Conservation (phyloP, 2,888 invertebrate genomes). For the Piscicola geometra region DNA sequence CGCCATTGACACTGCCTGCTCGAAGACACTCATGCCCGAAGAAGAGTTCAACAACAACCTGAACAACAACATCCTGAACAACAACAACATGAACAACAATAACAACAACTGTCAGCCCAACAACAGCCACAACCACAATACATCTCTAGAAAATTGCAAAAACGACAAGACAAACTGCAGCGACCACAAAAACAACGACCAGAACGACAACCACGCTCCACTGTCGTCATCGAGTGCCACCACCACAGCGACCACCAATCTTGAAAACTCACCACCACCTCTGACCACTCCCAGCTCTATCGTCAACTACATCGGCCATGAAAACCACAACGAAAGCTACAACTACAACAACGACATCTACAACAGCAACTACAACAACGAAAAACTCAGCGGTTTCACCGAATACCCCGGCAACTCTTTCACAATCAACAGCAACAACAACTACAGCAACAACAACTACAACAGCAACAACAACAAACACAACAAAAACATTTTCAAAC, state of each 20-base stretch:
- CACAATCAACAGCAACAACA: not conserved
- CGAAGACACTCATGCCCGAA: constrained; percentile 54
- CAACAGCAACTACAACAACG: constrained; percentile 8
- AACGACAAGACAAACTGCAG: constrained; percentile 2
- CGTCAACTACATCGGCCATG: not conserved
- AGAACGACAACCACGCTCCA: constrained; percentile 10
- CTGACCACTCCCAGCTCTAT: constrained; percentile 5
- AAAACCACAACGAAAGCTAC: not conserved
- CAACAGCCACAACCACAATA: too few species aligned
- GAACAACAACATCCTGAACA: constrained; percentile 19
- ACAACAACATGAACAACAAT: not conserved
- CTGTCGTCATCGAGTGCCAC: constrained; percentile 28
- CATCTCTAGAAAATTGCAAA: not conserved
- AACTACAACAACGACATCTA: not conserved
- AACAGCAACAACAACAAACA: not conserved
- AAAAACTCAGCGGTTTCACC: not conserved
- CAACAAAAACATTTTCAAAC: not conserved
- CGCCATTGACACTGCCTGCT: constrained; percentile 53
- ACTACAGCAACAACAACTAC: not conserved
- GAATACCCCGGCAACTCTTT: not conserved
- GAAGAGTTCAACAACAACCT: constrained; percentile 55
- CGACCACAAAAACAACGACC: not conserved
- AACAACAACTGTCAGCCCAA: not conserved
- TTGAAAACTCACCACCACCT: constrained; percentile 29
- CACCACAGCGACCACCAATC: constrained; percentile 29